These are phyloP conservation scores for Calyptomena viridis DNA, from an alignment of 2,113 vertebrate species.

Conservation along the genomic window DNA sequence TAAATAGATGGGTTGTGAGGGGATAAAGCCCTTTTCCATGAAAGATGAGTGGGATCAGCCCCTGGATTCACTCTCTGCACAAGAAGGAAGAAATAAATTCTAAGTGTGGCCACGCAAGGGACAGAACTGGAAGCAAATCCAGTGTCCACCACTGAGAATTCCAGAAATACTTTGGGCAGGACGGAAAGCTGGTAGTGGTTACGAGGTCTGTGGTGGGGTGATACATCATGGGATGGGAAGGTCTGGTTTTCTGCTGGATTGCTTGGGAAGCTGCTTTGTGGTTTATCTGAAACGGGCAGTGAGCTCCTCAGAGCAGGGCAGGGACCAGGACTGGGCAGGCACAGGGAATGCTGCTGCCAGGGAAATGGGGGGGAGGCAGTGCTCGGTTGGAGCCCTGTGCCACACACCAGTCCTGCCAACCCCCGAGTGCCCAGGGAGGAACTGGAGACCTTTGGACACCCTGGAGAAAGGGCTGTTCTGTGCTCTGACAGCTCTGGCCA, in stretches of 20 bases:
- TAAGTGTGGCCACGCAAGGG: not conserved
- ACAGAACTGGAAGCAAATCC: not conserved
- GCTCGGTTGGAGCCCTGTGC: not conserved
- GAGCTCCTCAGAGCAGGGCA: not conserved
- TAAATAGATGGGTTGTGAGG: not conserved
- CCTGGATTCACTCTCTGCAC: not conserved
- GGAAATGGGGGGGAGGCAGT: fast-evolving
- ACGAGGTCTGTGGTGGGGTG: not conserved
- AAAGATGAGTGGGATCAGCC: not conserved
- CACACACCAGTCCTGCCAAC: not conserved
- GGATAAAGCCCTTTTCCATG: not conserved
- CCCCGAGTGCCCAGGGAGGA: not conserved
- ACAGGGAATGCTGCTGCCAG: fast-evolving
- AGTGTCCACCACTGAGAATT: fast-evolving
- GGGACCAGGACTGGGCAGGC: not conserved
- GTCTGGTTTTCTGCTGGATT: not conserved
- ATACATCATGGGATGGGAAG: not conserved
- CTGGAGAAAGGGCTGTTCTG: not conserved
- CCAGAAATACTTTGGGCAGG: not conserved
- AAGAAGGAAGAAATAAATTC: not conserved
- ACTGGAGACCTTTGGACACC: too few relatives aligned
- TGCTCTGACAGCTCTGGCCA: fast-evolving
- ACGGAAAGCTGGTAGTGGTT: not conserved
- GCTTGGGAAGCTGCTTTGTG: too few relatives aligned
- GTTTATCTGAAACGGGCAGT: not conserved